Conservation (phyloP, 2,113 vertebrate species). For the Clarias gariepinus region DNA sequence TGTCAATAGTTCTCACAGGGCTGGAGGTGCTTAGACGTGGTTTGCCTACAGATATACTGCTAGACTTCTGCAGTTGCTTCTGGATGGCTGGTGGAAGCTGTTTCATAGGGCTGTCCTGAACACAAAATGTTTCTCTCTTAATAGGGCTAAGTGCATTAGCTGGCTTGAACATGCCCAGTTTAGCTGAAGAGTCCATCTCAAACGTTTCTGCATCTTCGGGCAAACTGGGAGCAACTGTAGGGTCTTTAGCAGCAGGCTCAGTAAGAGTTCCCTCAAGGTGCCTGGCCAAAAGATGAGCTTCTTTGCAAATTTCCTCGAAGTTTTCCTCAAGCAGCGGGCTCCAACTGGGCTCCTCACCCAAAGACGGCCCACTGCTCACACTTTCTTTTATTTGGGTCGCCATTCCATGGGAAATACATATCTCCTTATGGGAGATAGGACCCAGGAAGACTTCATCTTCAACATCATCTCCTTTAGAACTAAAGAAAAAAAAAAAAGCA, state of each 20-base stretch:
- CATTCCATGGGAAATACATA: constrained; percentile 68
- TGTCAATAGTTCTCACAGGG: constrained; percentile 54
- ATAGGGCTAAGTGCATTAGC: constrained; percentile 69
- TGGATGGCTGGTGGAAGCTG: constrained; percentile 68
- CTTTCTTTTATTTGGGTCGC: constrained; percentile 31
- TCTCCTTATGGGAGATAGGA: constrained; percentile 75
- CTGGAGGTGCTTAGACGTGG: constrained; percentile 63
- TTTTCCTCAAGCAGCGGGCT: constrained; percentile 80
- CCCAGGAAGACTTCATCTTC: constrained; percentile 90
- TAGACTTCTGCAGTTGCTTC: constrained; percentile 45
- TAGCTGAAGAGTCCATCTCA: constrained; percentile 72
- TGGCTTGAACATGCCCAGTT: constrained; percentile 72
- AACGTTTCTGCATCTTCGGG: constrained; percentile 70
- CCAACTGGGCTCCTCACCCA: constrained; percentile 65
- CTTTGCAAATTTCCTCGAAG: constrained; percentile 83
- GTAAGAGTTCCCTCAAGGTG: constrained; percentile 69
- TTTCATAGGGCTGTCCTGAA: constrained; percentile 76
- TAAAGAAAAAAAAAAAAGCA: constrained; percentile 46
- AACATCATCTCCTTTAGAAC: constrained; percentile 69
- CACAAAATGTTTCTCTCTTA: constrained; percentile 85
- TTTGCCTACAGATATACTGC: constrained; percentile 29
- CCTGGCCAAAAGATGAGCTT: constrained; percentile 80
- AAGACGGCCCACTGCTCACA: neutral
- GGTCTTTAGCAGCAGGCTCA: neutral
- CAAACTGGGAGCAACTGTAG: neutral